Percentiles rank a stretch among this genome's conserved stretches.
These are phyloP conservation scores for Scaptomyza caliginosa DNA, from an alignment of 2,888 invertebrate genomes.

Conservation along the genomic window DNA sequence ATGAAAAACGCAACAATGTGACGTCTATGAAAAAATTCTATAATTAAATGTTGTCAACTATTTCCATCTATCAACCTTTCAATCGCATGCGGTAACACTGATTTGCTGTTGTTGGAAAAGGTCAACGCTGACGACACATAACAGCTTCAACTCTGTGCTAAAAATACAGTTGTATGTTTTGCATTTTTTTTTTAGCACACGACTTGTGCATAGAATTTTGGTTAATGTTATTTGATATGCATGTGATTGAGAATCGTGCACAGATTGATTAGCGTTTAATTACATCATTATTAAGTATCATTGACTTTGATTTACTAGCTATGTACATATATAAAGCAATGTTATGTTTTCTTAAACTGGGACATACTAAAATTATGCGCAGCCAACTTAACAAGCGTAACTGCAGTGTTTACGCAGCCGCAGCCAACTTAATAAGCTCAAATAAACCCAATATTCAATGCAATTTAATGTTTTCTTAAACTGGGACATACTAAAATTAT, in stretches of 20 bases:
- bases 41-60: conserved; percentile 46
- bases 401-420: background rate
- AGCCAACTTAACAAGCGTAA: background rate
- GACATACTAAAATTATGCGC: background rate
- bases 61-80: conserved; percentile 4
- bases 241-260: conserved; percentile 5
- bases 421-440: conserved; percentile 2
- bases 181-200: conserved; percentile 15
- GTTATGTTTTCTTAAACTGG: conserved; percentile 1
- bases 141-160: conserved; percentile 6
- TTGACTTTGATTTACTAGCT: no score
- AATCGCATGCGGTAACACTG: conserved; percentile 4
- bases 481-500: background rate
- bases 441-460: conserved; percentile 2
- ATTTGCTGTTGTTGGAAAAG: conserved; percentile 40
- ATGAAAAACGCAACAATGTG: conserved; percentile 42
- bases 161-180: conserved; percentile 12
- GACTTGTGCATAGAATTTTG: conserved; percentile 23
- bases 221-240: conserved; percentile 36
- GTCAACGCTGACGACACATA: conserved; percentile 67
- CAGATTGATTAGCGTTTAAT: conserved; percentile 30
- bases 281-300: background rate
- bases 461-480: background rate
- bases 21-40: conserved; percentile 40
- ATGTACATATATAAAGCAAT: no score